phyloP scores from a whole-genome alignment of 2,113 vertebrate genomes.

The Nanorana parkeri region DNA sequence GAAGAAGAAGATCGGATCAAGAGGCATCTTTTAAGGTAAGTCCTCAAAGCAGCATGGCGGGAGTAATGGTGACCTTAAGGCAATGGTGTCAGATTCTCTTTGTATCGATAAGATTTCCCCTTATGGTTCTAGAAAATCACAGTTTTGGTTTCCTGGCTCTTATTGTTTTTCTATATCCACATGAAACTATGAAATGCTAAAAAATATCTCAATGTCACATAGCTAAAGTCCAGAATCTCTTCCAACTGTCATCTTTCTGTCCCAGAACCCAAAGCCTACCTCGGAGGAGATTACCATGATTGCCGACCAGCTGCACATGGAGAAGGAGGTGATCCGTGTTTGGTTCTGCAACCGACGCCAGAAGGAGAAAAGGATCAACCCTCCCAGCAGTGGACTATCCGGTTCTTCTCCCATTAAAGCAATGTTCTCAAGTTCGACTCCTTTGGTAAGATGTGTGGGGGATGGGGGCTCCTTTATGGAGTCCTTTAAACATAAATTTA shows the following conservation, averaged over 20 bases:
- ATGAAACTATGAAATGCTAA: too few relatives aligned
- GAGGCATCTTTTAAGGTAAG: too few relatives aligned
- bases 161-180: too few relatives aligned
- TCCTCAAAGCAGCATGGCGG: too few relatives aligned
- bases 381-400: slow-evolving; percentile 88
- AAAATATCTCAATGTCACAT: too few relatives aligned
- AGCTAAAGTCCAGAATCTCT: neutral
- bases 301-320: slow-evolving; percentile 99
- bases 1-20: too few relatives aligned
- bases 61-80: too few relatives aligned
- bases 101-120: too few relatives aligned
- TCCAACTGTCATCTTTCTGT: neutral
- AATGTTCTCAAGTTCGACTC: slow-evolving; percentile 90
- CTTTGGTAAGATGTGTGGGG: slow-evolving; percentile 80
- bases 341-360: slow-evolving; percentile 99
- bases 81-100: too few relatives aligned
- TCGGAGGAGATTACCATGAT: slow-evolving; percentile 99
- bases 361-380: slow-evolving; percentile 98
- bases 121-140: too few relatives aligned
- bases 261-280: slow-evolving; percentile 99
- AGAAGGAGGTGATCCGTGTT: slow-evolving; percentile 99
- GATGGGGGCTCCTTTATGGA: neutral
- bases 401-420: slow-evolving; percentile 94
- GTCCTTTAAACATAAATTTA: too few relatives aligned
- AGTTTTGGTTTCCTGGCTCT: too few relatives aligned